Evolutionary conservation across 2,113 vertebrate genomes (phyloP), one percentile per base, ranked within the genome.

Genomic region (Saccopteryx bilineata): DNA sequence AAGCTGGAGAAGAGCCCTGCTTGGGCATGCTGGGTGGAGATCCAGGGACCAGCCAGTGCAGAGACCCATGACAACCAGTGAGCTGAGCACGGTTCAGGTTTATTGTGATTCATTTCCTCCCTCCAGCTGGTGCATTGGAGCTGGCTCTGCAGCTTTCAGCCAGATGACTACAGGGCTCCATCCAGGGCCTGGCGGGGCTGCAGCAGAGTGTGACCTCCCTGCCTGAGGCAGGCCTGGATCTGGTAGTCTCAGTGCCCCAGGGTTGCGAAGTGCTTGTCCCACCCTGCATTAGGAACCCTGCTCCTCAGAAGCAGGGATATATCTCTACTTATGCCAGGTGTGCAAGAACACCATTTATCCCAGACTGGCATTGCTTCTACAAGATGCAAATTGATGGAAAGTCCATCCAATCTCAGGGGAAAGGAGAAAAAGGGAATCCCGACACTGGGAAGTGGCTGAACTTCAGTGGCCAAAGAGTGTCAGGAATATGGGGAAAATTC

Each of bases 91-190:
- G 3, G 12, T 18, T 90, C 1, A 1, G 81, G 39, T 92, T 87
- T 68, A 66, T 14, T 66, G 33, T 18, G 74, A 86, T 89, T 93
- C 86, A 86, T 86, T 93, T 93, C 63, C 81, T 84, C 7, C 19
- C 48, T 39, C 8, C 60, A 96, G 78, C 91, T 91, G 93, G 93
- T 4, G 24, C 39, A 0, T 33, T 96, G 96, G 86, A 72, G 46
- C 6, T 0, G 63, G 14, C 72, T 33, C 60, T 61, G 52, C 5
- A 65, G 81, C 65, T 78, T 48, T 46, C 56, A 90, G 96, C 91
- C 80, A 93, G 52, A 58, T 10, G 52, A 31, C 69, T 46, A 68
- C 4, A 9, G 61, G 0, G 1, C 50, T 95, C 61, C 78, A 58
- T 11, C 0, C 11, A 85, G 71, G 52, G 50, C 33, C 78, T 94